Evolutionary conservation across 2,888 invertebrate species (phyloP), one percentile per base, ranked within the genome.

Genomic region (Mongoloraphidia duomilia): DNA sequence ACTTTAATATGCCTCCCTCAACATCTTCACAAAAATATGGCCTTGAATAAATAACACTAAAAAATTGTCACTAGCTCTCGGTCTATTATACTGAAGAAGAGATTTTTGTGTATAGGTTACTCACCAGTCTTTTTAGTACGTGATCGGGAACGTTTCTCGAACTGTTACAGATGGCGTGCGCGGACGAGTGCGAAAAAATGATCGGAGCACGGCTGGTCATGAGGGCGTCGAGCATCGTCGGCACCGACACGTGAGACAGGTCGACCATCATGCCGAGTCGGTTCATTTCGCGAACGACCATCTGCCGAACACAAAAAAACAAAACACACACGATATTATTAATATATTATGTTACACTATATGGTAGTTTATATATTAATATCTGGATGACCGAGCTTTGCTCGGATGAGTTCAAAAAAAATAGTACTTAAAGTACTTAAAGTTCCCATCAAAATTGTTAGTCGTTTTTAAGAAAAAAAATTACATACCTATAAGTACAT

Each of bases 211-310:
- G 62, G 44, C 74, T 67, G 13, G 68, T 65, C 17, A 60, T 59
- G 57, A 78, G 64, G 13, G 73, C 71, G 56, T 73, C 72, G 49
- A 69, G 61, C 76, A 76, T 77, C 13, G 76, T 75, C 44, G 69
- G 68, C 26, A 69, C 68, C 17, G 75, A 72, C 35, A 76, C 76
- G 62, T 78, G 73, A 26, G 72, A 70, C 46, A 74, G 61, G 57
- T 78, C 78, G 49, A 77, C 72, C 61, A 78, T 66, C 75, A 78
- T 77, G 26, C 78, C 78, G 39, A 78, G 65, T 48, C 77, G 69
- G 62, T 78, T 78, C 77, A 77, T 76, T 64, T 78, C 78, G 50
- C 63, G 63, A n/a, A 78, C 71, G 53, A 77, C 69, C 52, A 72
- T 68, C 66, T 72, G 65, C 40, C 46, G 46, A 44, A 45, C 26